Base-by-base conservation (phyloP, 2,797 vertebrate species). In the Antrozous pallidus region DNA sequence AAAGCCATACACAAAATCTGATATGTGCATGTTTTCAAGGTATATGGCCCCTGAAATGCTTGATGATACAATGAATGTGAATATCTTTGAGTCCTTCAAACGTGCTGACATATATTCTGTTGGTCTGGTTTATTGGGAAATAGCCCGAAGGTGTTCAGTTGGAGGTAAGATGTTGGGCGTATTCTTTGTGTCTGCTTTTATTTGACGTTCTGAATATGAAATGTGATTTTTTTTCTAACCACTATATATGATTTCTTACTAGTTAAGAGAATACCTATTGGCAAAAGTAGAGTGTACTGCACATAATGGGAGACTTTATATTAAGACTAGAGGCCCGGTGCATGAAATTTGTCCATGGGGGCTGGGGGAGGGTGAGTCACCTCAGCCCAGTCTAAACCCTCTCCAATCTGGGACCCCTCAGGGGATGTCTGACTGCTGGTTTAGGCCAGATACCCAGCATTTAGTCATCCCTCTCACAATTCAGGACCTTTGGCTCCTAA, bases 41-140 rank as follows among this genome's bases (percentile, higher is more conserved):
- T 99, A 99, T 94, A 99, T 99, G 99, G 99, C 99, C 96, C 99
- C 99, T 11, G 99, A 99, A 98, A 99, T 99, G 97, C 98, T 99
- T 95, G 99, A 99, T 9, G 99, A 99, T 20, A 98, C 98, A 0
- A 99, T 99, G 98, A 99, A 99, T 98, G 98, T 91, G 58, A 98
- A 92, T 98, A 98, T 98, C 98, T 99, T 99, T 5, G 99, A 99
- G 98, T 99, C 99, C 88, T 99, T 99, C 98, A 99, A 99, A 98
- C 98, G 98, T 20, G 99, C 99, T 3, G 99, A 99, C 96, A 99
- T 99, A 84, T 99, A 99, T 97, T 98, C 99, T 1, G 98, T 99
- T 42, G 99, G 99, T 90, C 98, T 99, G 91, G 99, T 99, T 67
- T 99, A 99, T 97, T 99, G 99, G 99, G 99, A 99, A 98, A 98